Evolutionary conservation across 1,140 invertebrate species (phyloP).

Genomic region (Drusus annulatus): DNA sequence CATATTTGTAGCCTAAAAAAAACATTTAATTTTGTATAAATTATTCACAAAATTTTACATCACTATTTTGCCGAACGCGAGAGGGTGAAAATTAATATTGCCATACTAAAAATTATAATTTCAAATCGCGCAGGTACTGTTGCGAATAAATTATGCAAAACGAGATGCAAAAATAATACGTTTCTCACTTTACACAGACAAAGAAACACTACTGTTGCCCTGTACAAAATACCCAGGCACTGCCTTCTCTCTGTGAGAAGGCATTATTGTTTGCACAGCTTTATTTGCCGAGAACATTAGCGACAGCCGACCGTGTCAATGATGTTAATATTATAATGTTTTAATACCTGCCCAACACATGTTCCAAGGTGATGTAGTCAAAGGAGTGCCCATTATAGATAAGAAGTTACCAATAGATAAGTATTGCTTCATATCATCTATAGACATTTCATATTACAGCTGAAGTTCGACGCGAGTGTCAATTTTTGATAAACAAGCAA

Average conservation of each 20-base stretch:
- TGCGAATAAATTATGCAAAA: conserved; percentile 32
- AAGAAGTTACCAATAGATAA: conserved; percentile 5
- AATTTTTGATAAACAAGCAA: no score
- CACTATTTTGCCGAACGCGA: no score
- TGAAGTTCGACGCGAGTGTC: no score
- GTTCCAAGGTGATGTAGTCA: conserved; percentile 6
- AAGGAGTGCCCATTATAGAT: conserved; percentile 6
- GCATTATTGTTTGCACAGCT: conserved; percentile 51
- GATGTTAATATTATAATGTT: no score
- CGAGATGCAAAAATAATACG: conserved; percentile 6
- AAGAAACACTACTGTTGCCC: background rate
- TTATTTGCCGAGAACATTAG: conserved; percentile 48
- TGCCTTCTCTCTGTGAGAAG: conserved; percentile 9
- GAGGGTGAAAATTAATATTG: no score
- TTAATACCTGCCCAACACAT: background rate
- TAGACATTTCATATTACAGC: background rate
- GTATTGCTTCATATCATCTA: background rate
- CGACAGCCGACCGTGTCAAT: background rate
- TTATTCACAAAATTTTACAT: no score
- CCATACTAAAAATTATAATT: background rate
- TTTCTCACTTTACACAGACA: conserved; percentile 36
- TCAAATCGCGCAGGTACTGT: background rate
- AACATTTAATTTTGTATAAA: no score
- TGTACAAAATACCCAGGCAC: no score
- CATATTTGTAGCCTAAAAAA: no score